Evolutionary conservation across 2,888 invertebrate genomes (phyloP).

Genomic region (Apamea sordens): DNA sequence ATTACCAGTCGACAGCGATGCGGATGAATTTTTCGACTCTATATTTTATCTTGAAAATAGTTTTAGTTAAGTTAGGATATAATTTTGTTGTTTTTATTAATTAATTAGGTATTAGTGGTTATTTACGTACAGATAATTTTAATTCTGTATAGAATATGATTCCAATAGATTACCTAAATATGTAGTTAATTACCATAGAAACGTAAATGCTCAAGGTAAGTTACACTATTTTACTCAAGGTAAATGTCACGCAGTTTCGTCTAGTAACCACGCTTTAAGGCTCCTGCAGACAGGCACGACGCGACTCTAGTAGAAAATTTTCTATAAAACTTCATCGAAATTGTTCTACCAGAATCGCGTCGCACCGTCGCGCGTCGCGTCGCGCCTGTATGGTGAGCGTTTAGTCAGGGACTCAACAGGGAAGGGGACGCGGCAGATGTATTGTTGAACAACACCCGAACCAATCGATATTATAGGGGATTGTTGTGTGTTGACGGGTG

Average conservation of each 20-base stretch:
- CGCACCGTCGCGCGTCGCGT: not conserved
- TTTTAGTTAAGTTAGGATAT: too few species aligned
- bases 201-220: not conserved
- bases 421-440: slow-evolving; percentile 53
- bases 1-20: too few species aligned
- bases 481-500: slow-evolving; percentile 32
- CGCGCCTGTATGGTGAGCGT: not conserved
- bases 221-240: not conserved
- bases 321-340: not conserved
- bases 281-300: not conserved
- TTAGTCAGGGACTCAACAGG: not conserved
- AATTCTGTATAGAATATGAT: too few species aligned
- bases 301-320: not conserved
- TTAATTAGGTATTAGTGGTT: too few species aligned
- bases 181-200: not conserved
- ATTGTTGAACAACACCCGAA: slow-evolving; percentile 44
- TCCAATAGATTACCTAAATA: not conserved
- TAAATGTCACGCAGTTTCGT: slow-evolving; percentile 1
- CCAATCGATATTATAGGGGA: slow-evolving; percentile 56
- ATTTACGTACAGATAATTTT: too few species aligned
- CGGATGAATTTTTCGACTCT: too few species aligned
- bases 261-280: not conserved
- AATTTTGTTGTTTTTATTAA: too few species aligned
- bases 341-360: not conserved
- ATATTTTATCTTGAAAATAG: too few species aligned